Evolutionary conservation across 1,140 invertebrate genomes (phyloP), one percentile per base, ranked within the genome.

Genomic region (Drosophila serrata): DNA sequence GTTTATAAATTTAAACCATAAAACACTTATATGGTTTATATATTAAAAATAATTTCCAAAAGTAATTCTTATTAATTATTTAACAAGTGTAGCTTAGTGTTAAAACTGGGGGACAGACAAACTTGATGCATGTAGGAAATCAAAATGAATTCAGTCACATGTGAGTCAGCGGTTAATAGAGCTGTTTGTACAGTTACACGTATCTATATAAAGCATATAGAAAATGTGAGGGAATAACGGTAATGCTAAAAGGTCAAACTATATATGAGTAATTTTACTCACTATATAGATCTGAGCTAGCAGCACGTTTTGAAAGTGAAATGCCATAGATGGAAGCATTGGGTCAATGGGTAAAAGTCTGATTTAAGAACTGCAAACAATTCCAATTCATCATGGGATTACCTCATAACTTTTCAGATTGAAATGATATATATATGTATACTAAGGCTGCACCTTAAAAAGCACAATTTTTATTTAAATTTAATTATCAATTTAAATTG

Each of bases 401-500:
- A 58, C 53, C 59, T 72, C 68, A 72, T 49, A 72, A 59, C 42
- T 37, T 37, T 19, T 40, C 11, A 27, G 24, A 58, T 58, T 57
- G 40, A 24, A 63, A 42, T 74, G 13, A 64, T 63, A 57, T 37
- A 24, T 24, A 5, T 13, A 17, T 24, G 24, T 24, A 24, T 24
- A 24, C 24, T 24, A 24, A 24, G 49, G 45, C 55, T 81, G 56
- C 67, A 63, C 57, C 73, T 74, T 27, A 55, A 76, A 76, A 80
- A 49, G 35, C 40, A 24, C 27, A 58, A 70, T 70, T 77, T 77
- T 68, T 73, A 74, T 82, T 78, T 82, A 42, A 81, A 82, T 82
- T 78, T 63, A 82, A 82, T 82, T 82, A 82, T 82, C 68, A 85
- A 84, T 84, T 80, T 77, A 77, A 73, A 82, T 82, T 84, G 46